phyloP scores from a whole-genome alignment of 2,113 vertebrate genomes.

The Furnarius figulus region DNA sequence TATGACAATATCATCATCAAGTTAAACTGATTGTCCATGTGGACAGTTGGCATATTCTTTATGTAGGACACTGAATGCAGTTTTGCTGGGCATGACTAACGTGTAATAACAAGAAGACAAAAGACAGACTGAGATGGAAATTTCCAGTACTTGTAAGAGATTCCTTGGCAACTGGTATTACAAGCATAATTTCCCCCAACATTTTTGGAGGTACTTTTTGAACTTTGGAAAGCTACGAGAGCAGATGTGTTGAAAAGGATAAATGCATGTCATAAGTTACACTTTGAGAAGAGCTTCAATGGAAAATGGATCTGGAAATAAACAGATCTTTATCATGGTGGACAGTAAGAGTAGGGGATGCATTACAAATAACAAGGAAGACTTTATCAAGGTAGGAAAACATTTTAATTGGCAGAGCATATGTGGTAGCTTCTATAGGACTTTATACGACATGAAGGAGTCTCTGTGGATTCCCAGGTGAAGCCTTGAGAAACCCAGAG shows the following conservation, averaged over 20 bases:
- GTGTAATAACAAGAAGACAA: neutral
- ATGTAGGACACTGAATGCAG: neutral
- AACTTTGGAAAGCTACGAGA: neutral
- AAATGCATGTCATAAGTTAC: neutral
- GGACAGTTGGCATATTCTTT: neutral
- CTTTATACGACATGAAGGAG: fast-evolving
- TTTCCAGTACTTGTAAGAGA: neutral
- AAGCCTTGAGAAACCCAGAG: neutral
- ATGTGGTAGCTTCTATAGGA: neutral
- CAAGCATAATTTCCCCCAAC: neutral
- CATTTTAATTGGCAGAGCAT: neutral
- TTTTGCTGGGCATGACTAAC: neutral
- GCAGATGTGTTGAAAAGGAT: neutral
- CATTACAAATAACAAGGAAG: neutral
- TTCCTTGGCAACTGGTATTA: neutral
- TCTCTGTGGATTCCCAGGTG: neutral
- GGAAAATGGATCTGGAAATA: neutral
- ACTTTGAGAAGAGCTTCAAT: neutral
- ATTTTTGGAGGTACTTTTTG: neutral
- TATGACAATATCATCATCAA: neutral
- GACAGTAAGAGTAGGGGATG: neutral
- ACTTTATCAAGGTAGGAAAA: neutral
- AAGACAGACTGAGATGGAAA: neutral
- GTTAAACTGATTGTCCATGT: neutral
- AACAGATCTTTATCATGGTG: neutral